A percentile compares a stretch with the other conserved stretches of the same genome.
phyloP scores from a whole-genome alignment of 2,888 invertebrate genomes.

The Epicampocera succincta region DNA sequence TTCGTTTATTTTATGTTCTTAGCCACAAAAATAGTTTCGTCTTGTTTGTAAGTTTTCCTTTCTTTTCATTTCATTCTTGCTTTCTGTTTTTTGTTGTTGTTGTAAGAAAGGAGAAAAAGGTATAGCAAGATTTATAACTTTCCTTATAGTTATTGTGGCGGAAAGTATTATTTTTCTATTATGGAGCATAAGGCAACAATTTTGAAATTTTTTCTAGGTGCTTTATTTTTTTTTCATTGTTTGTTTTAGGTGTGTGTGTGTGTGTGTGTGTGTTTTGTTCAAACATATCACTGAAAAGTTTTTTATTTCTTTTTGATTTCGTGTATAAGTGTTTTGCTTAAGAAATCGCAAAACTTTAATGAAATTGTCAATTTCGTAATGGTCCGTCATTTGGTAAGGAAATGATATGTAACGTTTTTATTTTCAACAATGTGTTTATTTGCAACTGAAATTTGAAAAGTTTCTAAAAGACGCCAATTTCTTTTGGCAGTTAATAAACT shows the following conservation, averaged over 20 bases:
- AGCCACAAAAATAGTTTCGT: slow-evolving; percentile 40
- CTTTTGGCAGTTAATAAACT: slow-evolving; percentile 13
- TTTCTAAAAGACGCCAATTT: slow-evolving; percentile 40
- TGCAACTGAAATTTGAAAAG: slow-evolving; percentile 37
- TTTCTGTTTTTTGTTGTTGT: too few species aligned
- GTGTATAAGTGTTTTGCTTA: slow-evolving; percentile 23
- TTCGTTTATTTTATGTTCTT: slow-evolving; percentile 43
- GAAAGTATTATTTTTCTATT: slow-evolving; percentile 64
- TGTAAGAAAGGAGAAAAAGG: slow-evolving; percentile 6
- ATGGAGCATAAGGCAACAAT: slow-evolving; percentile 42
- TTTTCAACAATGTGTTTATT: slow-evolving; percentile 51
- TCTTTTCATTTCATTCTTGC: neutral
- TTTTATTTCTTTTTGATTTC: slow-evolving; percentile 48
- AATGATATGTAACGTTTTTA: slow-evolving; percentile 63
- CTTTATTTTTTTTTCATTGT: slow-evolving; percentile 3
- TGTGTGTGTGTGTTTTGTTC: slow-evolving; percentile 29
- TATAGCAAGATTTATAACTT: slow-evolving; percentile 59
- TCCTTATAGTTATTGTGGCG: slow-evolving; percentile 51
- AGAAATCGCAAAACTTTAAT: slow-evolving; percentile 60
- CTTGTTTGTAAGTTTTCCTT: neutral
- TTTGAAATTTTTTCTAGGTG: slow-evolving; percentile 39
- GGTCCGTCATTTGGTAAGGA: slow-evolving; percentile 63
- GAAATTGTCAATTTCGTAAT: slow-evolving; percentile 68
- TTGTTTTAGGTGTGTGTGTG: slow-evolving; percentile 21
- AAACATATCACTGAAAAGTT: slow-evolving; percentile 41